phyloP scores from a whole-genome alignment of 2,888 invertebrate species.

The Dryocosmus kuriphilus region DNA sequence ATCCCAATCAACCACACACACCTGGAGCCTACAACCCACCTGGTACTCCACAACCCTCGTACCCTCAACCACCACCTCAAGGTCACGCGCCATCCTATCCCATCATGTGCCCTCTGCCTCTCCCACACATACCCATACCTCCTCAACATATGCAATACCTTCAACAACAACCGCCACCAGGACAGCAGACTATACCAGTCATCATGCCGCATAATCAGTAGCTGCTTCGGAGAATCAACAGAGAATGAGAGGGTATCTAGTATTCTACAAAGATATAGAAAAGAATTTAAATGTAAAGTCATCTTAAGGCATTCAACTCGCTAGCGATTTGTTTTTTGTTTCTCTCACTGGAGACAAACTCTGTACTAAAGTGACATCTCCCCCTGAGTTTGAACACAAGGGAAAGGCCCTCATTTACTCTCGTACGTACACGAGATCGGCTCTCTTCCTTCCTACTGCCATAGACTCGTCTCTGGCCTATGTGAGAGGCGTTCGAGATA shows the following conservation, averaged over 20 bases:
- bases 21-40: slow-evolving; percentile 80
- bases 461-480: slow-evolving; percentile 15
- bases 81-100: slow-evolving; percentile 80
- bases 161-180: slow-evolving; percentile 78
- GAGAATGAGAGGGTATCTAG: slow-evolving; percentile 65
- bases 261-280: slow-evolving; percentile 63
- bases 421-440: not conserved
- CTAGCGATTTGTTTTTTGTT: slow-evolving; percentile 44
- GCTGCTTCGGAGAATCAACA: slow-evolving; percentile 74
- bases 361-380: slow-evolving; percentile 39
- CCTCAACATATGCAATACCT: slow-evolving; percentile 80
- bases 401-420: not conserved
- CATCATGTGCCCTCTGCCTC: slow-evolving; percentile 81
- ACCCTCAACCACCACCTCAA: slow-evolving; percentile 81
- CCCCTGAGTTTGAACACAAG: not conserved
- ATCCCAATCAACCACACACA: slow-evolving; percentile 79
- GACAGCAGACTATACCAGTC: slow-evolving; percentile 77
- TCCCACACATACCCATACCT: slow-evolving; percentile 75
- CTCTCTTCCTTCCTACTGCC: slow-evolving; percentile 5
- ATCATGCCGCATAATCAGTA: slow-evolving; percentile 78
- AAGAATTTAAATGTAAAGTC: slow-evolving; percentile 62
- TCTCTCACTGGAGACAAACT: slow-evolving; percentile 43
- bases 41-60: slow-evolving; percentile 78
- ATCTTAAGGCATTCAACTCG: slow-evolving; percentile 56
- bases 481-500: not conserved